These are phyloP conservation scores for Penaeus indicus DNA, from an alignment of 1,140 invertebrate species.

Conservation along the genomic window DNA sequence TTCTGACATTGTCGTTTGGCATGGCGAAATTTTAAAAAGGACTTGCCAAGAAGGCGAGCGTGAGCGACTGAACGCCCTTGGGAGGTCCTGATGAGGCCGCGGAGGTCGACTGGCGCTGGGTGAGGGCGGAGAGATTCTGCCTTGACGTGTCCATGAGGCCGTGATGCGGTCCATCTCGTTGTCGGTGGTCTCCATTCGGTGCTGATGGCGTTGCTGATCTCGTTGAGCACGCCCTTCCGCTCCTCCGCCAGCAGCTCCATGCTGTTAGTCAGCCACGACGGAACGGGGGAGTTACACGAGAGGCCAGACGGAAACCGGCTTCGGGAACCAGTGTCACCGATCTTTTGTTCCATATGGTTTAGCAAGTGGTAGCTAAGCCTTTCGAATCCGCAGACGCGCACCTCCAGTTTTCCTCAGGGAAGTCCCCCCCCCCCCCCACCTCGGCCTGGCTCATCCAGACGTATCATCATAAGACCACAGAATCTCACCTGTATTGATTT, in stretches of 20 bases:
- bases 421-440: too few species aligned
- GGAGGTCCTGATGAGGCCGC: conserved; percentile 3
- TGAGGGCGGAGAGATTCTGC: conserved; percentile 66
- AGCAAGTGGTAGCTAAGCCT: too few species aligned
- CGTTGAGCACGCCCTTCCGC: conserved; percentile 64
- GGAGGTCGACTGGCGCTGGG: conserved; percentile 61
- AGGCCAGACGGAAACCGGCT: background rate
- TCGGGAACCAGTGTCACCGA: background rate
- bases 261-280: conserved; percentile 67
- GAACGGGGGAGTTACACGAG: background rate
- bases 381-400: too few species aligned
- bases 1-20: too few species aligned
- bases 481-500: conserved; percentile 72
- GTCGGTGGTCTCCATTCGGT: conserved; percentile 68
- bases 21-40: too few species aligned
- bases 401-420: too few species aligned
- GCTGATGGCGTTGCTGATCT: conserved; percentile 66
- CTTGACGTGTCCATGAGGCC: conserved; percentile 67
- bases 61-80: background rate
- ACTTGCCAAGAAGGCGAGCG: too few species aligned
- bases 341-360: too few species aligned
- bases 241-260: conserved; percentile 69
- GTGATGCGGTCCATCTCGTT: conserved; percentile 68
- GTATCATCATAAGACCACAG: conserved; percentile 49
- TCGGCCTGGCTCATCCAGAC: background rate